Percentiles rank a stretch among this genome's conserved stretches.
Conservation (phyloP, 1,140 invertebrate genomes). For the Antheraea mylitta region DNA sequence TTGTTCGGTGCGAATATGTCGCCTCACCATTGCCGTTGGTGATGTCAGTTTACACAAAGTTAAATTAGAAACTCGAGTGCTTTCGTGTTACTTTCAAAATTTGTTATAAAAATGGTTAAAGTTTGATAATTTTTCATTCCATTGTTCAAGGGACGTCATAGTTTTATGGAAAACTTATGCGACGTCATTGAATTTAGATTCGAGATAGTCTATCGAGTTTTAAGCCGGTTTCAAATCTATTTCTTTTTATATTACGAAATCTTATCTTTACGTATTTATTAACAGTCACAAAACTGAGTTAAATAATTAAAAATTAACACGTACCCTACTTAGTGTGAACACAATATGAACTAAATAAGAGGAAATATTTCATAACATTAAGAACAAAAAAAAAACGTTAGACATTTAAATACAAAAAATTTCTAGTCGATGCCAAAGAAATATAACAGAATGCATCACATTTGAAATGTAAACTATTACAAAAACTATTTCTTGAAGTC, state of each 20-base stretch:
- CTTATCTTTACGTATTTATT: neutral
- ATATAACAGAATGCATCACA: too few species aligned
- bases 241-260: neutral
- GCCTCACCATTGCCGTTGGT: slow-evolving; percentile 2
- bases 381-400: too few species aligned
- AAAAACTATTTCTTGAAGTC: too few species aligned
- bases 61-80: slow-evolving; percentile 20
- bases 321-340: too few species aligned
- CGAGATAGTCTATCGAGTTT: neutral
- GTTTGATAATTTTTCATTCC: neutral
- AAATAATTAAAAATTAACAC: too few species aligned
- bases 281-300: too few species aligned
- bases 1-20: slow-evolving; percentile 14
- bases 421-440: too few species aligned
- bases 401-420: too few species aligned
- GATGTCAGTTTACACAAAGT: slow-evolving; percentile 13
- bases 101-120: slow-evolving; percentile 3
- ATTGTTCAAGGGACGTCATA: slow-evolving; percentile 4
- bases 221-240: neutral
- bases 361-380: too few species aligned
- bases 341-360: too few species aligned
- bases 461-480: too few species aligned
- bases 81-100: slow-evolving; percentile 14
- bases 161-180: neutral
- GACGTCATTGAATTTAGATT: neutral